Evolutionary conservation across 2,113 vertebrate genomes (phyloP), one percentile per base, ranked within the genome.

Genomic region (Ailuropoda melanoleuca): DNA sequence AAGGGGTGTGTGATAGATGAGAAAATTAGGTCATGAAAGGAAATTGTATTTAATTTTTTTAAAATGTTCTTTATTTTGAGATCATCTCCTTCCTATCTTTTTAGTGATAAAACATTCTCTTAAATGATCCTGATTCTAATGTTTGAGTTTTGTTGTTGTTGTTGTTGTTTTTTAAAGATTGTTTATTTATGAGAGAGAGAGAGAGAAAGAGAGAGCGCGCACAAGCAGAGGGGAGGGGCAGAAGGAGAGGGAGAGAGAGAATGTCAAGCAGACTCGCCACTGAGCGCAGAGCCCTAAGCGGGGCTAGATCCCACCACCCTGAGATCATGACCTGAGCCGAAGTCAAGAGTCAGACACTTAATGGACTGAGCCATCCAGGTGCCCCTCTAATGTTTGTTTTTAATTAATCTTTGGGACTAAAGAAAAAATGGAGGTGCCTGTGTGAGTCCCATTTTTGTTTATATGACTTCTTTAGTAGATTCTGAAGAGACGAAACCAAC

Each of bases 31-130:
- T 80, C 66, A 7, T 81, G 81, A 82, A 87, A 90, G 46, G 34
- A 77, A 39, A 19, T 81, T 31, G 12, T 75, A 84, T 31, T 92
- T 82, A 53, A 26, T 95, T 70, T 18, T 68, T 83, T 53, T 6
- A 3, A 94, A 17, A 13, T 39, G 14, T 8, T 31, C 29, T 85
- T 88, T 96, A 94, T 88, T 83, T 95, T 96, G 26, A 94, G 29
- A 90, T 88, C 23, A 64, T 95, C 26, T 87, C 50, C 23, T 93
- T 89, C 53, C 43, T 72, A 4, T 50, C 46, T 46, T 89, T 94
- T 82, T 84, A 88, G 24, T 37, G 39, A 66, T 82, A 75, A 64
- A 48, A 37, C 18, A 8, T 68, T 84, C 39, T 95, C 8, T 58
- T 62, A 86, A 78, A 39, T 68, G 8, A 92, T 78, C 48, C 19